These are phyloP conservation scores for Cryptosula pallasiana DNA, from an alignment of 2,888 invertebrate species.

Conservation along the genomic window DNA sequence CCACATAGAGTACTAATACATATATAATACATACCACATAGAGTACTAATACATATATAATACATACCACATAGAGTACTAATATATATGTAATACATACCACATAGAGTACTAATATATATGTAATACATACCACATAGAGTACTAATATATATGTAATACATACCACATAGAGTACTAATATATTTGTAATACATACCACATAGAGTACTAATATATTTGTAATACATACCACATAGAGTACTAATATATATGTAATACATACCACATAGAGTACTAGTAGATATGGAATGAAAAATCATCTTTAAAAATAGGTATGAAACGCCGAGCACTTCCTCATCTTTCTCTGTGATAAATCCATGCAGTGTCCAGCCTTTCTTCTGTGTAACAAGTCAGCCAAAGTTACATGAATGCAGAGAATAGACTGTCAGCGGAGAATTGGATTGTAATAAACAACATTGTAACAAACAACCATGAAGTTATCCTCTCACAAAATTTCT, in stretches of 20 bases:
- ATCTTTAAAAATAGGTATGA: constrained; percentile 35
- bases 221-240: not conserved
- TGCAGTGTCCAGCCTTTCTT: constrained; percentile 36
- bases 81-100: not conserved
- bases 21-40: not conserved
- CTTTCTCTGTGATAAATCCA: constrained; percentile 31
- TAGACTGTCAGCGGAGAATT: too few relatives aligned
- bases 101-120: not conserved
- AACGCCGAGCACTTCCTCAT: constrained; percentile 32
- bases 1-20: not conserved
- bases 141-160: not conserved
- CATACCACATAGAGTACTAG: constrained; percentile 41
- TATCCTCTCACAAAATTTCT: too few relatives aligned
- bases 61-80: not conserved
- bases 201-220: not conserved
- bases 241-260: not conserved
- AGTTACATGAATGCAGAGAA: too few relatives aligned
- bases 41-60: not conserved
- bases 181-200: not conserved
- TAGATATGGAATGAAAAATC: constrained; percentile 41
- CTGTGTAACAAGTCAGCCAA: too few relatives aligned
- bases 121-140: not conserved
- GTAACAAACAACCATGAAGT: too few relatives aligned
- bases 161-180: not conserved
- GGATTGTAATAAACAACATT: too few relatives aligned